Percentiles rank a stretch among this genome's conserved stretches.
Conservation (phyloP, 2,888 invertebrate genomes). For the Acanthococcus lagerstroemiae region DNA sequence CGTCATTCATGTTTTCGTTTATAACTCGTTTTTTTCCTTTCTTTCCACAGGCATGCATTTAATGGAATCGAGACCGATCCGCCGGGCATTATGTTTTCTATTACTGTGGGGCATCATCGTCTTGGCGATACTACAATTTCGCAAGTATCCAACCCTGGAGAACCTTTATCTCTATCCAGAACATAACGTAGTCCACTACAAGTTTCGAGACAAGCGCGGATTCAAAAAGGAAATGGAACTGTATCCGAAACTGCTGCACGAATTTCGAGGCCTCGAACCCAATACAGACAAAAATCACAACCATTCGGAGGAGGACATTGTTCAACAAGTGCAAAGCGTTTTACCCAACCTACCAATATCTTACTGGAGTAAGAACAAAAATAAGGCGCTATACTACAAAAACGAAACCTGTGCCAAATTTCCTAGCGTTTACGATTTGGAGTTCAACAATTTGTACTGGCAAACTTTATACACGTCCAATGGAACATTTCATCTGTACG, state of each 20-base stretch:
- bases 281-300: slow-evolving; percentile 7
- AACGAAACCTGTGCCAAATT: slow-evolving; percentile 71
- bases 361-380: slow-evolving; percentile 75
- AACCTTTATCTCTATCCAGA: slow-evolving; percentile 27
- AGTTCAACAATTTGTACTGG: slow-evolving; percentile 91
- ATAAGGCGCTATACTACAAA: slow-evolving; percentile 53
- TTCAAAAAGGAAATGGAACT: slow-evolving; percentile 22
- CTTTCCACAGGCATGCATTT: slow-evolving; percentile 24
- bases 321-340: slow-evolving; percentile 58
- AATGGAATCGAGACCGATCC: slow-evolving; percentile 36
- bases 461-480: slow-evolving; percentile 70
- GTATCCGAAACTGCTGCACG: background rate
- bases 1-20: too few species aligned
- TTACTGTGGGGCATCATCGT: slow-evolving; percentile 38
- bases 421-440: slow-evolving; percentile 79
- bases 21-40: background rate
- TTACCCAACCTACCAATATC: slow-evolving; percentile 75
- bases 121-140: slow-evolving; percentile 38
- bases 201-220: slow-evolving; percentile 8
- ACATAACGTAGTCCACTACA: slow-evolving; percentile 12
- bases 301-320: slow-evolving; percentile 29
- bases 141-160: slow-evolving; percentile 34
- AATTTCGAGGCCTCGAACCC: slow-evolving; percentile 5
- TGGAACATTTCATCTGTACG: slow-evolving; percentile 74
- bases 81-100: slow-evolving; percentile 37